These are phyloP conservation scores for Bolinopsis microptera DNA, from an alignment of 37 sponge, comb jelly and placozoan species.

Conservation along the genomic window DNA sequence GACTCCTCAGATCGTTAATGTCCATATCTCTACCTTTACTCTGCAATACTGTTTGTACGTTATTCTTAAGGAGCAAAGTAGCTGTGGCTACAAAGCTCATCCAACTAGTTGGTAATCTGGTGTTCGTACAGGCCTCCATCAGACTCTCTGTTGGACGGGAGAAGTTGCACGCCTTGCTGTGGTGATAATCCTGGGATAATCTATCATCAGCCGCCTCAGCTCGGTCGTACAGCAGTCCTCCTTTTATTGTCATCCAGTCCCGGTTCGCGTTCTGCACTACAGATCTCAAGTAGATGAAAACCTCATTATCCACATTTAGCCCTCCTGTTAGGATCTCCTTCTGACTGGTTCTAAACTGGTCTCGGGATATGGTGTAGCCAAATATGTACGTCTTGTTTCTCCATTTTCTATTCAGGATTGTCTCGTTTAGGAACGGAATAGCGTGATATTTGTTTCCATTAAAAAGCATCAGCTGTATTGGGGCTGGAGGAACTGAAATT, in stretches of 20 bases:
- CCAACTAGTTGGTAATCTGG: background rate
- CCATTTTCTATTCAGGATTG: background rate
- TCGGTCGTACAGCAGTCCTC: background rate
- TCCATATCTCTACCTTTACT: background rate
- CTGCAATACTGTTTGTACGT: background rate
- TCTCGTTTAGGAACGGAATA: background rate
- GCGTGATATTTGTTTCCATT: background rate
- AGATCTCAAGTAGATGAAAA: background rate
- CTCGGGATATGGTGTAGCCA: constrained; percentile 2
- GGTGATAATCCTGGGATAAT: background rate
- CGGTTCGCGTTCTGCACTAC: background rate
- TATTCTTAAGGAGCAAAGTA: background rate
- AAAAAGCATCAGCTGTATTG: background rate
- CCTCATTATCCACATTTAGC: background rate
- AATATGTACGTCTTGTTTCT: constrained; percentile 9
- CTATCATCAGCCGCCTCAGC: background rate
- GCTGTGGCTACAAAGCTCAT: background rate
- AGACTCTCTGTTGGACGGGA: background rate
- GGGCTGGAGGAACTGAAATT: background rate
- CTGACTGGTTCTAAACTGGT: background rate
- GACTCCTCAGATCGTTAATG: background rate
- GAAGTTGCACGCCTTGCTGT: background rate
- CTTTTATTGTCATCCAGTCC: background rate
- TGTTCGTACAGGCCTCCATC: background rate
- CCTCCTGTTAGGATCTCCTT: background rate